Evolutionary conservation across 2,797 vertebrate genomes (phyloP).

Genomic region (Sparus aurata): DNA sequence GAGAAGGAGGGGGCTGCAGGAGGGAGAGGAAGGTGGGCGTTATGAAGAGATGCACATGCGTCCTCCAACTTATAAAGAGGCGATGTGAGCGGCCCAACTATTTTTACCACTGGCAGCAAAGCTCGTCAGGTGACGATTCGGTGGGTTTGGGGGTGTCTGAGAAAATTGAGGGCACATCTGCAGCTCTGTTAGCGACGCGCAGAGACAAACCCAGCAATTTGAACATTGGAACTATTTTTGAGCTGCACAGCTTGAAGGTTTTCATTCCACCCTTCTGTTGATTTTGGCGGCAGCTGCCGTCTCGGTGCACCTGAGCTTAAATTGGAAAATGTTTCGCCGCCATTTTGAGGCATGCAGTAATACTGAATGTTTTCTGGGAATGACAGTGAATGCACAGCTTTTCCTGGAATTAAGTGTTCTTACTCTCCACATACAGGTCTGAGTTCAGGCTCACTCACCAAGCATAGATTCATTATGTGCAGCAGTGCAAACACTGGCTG

Average conservation of each 20-base stretch:
- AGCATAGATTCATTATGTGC: not conserved
- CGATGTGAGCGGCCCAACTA: not conserved
- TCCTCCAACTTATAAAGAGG: not conserved
- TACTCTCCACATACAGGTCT: conserved; percentile 9
- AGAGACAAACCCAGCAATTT: conserved; percentile 3
- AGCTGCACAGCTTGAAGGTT: conserved; percentile 4
- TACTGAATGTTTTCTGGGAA: not conserved
- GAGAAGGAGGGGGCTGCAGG: conserved; percentile 15
- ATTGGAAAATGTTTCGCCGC: not conserved
- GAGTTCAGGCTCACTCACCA: not conserved
- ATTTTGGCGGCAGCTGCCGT: not conserved
- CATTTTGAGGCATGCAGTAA: not conserved
- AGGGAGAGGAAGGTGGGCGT: conserved; percentile 21
- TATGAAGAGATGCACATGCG: not conserved
- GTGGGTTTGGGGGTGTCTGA: conserved; percentile 1
- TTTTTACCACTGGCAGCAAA: conserved; percentile 1
- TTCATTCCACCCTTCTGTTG: conserved; percentile 2
- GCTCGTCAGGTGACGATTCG: not conserved
- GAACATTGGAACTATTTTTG: conserved; percentile 1
- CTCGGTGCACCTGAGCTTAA: not conserved
- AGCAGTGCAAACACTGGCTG: not conserved
- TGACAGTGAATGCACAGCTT: not conserved
- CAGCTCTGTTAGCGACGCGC: not conserved
- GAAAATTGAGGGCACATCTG: conserved; percentile 19
- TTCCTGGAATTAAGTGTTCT: not conserved